A percentile compares a stretch with the other conserved stretches of the same genome.
phyloP scores from a whole-genome alignment of 2,797 vertebrate genomes.

The Acanthiza pusilla region DNA sequence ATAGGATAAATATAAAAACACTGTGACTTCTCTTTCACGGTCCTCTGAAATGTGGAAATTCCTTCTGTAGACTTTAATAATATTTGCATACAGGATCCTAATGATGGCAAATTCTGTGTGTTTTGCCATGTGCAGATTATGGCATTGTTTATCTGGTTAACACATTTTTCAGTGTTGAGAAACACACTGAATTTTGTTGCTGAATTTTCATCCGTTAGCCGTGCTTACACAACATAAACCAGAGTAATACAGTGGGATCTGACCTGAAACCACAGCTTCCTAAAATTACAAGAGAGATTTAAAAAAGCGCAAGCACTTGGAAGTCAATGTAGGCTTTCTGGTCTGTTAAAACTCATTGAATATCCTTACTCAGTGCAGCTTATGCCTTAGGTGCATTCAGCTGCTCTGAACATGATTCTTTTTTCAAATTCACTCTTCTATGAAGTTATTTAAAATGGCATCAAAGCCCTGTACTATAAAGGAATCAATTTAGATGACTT shows the following conservation, averaged over 20 bases:
- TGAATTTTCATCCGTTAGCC: neutral
- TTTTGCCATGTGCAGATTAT: neutral
- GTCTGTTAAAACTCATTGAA: neutral
- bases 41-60: neutral
- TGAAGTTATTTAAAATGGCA: constrained; percentile 26
- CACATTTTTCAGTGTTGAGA: neutral
- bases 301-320: neutral
- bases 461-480: constrained; percentile 19
- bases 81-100: neutral
- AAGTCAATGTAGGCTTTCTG: neutral
- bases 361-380: neutral
- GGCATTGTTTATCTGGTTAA: neutral
- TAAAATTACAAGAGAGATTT: neutral
- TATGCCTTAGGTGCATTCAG: neutral
- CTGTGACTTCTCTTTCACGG: neutral
- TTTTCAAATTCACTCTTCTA: neutral
- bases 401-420: neutral
- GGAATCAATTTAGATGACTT: constrained; percentile 6
- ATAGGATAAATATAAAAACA: neutral
- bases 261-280: neutral
- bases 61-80: neutral
- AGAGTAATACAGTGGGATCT: neutral
- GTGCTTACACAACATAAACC: neutral
- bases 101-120: neutral
- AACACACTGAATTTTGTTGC: neutral